Percentiles rank a stretch among this genome's conserved stretches.
Evolutionary conservation across 2,113 vertebrate genomes (phyloP).

Genomic region (Hypanus sabinus): DNA sequence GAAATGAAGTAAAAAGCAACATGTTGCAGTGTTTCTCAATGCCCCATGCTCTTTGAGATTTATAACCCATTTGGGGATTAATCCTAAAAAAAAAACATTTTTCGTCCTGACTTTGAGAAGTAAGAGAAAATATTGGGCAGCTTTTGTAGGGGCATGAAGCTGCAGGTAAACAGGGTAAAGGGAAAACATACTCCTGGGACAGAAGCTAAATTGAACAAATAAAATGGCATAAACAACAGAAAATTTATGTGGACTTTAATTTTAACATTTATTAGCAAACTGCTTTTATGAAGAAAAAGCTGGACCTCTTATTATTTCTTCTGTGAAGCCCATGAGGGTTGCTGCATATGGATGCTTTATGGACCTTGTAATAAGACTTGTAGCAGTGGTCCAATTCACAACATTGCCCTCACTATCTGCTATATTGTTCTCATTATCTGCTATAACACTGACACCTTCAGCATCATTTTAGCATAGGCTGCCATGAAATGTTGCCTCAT

Average conservation of each 20-base stretch:
- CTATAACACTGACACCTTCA: background rate
- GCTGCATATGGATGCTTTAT: background rate
- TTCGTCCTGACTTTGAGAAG: background rate
- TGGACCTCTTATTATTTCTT: background rate
- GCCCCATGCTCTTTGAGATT: background rate
- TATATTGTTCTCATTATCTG: no score
- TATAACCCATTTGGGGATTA: background rate
- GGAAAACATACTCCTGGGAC: background rate
- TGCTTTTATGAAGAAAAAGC: background rate
- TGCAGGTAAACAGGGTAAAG: background rate
- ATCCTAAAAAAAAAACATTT: background rate
- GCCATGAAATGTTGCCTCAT: background rate
- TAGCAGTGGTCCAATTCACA: background rate
- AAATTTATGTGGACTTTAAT: background rate
- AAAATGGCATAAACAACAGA: background rate
- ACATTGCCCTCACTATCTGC: no score
- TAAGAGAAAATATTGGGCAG: background rate
- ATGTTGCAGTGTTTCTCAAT: background rate
- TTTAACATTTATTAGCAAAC: background rate
- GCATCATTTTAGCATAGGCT: background rate
- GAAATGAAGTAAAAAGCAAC: constrained; percentile 11
- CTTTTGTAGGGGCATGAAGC: background rate
- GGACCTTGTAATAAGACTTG: background rate
- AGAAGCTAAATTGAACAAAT: background rate
- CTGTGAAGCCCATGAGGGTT: background rate